A percentile compares a stretch with the other conserved stretches of the same genome.
Evolutionary conservation across 2,797 vertebrate genomes (phyloP).

Genomic region (Sebastes matsubarae): DNA sequence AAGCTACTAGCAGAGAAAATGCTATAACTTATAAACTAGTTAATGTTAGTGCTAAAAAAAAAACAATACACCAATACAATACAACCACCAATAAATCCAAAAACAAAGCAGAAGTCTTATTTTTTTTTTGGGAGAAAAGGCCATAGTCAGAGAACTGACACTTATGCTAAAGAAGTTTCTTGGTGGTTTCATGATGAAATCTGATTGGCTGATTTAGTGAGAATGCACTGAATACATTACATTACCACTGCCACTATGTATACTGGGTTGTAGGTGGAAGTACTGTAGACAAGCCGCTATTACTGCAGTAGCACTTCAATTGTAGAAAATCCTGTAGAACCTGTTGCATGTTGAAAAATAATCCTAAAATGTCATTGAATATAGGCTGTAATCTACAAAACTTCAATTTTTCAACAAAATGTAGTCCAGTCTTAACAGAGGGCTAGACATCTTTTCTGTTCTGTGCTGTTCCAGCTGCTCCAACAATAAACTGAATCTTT

Average conservation of each 20-base stretch:
- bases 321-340: not conserved
- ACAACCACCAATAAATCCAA: too few relatives aligned
- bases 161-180: not conserved
- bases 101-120: too few relatives aligned
- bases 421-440: not conserved
- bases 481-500: not conserved
- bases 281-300: not conserved
- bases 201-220: not conserved
- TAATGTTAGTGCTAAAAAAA: too few relatives aligned
- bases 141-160: too few relatives aligned
- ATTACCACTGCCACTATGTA: not conserved
- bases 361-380: not conserved
- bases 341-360: not conserved
- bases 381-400: not conserved
- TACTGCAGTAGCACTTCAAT: not conserved
- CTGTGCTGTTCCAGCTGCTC: not conserved
- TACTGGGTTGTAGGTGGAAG: not conserved
- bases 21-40: too few relatives aligned
- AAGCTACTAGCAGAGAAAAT: not conserved
- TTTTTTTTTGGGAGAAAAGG: too few relatives aligned
- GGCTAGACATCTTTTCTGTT: not conserved
- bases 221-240: not conserved
- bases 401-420: not conserved
- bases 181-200: not conserved
- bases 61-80: too few relatives aligned